Evolutionary conservation across 2,113 vertebrate genomes (phyloP).

Genomic region (Osmerus eperlanus): DNA sequence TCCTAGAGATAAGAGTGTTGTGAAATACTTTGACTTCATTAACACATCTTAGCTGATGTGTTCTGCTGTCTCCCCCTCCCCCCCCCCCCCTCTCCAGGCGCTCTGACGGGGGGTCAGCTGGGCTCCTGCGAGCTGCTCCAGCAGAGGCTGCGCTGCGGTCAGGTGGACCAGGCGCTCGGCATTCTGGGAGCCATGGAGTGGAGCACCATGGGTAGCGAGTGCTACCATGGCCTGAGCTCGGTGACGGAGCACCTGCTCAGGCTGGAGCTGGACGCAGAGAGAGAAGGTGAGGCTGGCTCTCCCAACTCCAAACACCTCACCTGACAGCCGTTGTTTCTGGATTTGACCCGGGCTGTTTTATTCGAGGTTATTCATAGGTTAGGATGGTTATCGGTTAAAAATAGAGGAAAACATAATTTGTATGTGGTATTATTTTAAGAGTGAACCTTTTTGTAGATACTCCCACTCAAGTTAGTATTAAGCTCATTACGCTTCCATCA

Average conservation of each 20-base stretch:
- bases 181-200: slow-evolving; percentile 90
- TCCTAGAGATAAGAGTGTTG: too few relatives aligned
- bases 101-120: slow-evolving; percentile 77
- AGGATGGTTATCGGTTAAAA: too few relatives aligned
- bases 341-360: too few relatives aligned
- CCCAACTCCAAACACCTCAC: too few relatives aligned
- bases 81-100: slow-evolving; percentile 65
- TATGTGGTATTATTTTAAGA: too few relatives aligned
- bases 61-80: not conserved
- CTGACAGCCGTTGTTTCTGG: too few relatives aligned
- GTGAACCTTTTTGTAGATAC: too few relatives aligned
- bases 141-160: slow-evolving; percentile 79
- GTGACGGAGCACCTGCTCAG: slow-evolving; percentile 89
- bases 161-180: slow-evolving; percentile 80
- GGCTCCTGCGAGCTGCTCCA: slow-evolving; percentile 79
- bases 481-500: not conserved
- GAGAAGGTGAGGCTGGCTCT: slow-evolving; percentile 74
- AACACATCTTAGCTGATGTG: not conserved
- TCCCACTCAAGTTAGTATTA: too few relatives aligned
- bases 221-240: slow-evolving; percentile 78
- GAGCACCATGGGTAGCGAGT: slow-evolving; percentile 79
- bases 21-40: too few relatives aligned
- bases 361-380: too few relatives aligned
- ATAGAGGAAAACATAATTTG: too few relatives aligned
- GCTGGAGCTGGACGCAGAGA: slow-evolving; percentile 80